A percentile compares a stretch with the other conserved stretches of the same genome.
Evolutionary conservation across 2,113 vertebrate species (phyloP).

Genomic region (Caloenas nicobarica): DNA sequence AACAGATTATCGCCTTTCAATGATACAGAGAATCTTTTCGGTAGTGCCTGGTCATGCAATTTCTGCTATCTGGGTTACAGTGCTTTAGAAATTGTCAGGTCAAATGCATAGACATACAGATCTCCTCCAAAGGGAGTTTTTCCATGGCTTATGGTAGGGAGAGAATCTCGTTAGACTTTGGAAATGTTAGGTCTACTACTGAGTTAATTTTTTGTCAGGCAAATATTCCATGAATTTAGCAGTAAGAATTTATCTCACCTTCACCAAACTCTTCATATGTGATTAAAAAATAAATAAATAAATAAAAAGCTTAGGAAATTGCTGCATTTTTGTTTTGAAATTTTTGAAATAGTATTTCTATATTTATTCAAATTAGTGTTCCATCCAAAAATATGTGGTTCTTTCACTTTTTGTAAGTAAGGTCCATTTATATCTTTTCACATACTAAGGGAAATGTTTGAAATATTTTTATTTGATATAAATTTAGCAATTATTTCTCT

Average conservation of each 20-base stretch:
- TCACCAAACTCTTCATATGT: neutral
- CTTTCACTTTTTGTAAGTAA: neutral
- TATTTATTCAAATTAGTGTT: neutral
- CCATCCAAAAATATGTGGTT: neutral
- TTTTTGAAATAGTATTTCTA: neutral
- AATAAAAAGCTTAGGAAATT: neutral
- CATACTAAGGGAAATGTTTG: neutral
- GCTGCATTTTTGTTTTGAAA: neutral
- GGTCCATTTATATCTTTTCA: neutral
- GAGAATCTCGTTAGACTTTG: neutral
- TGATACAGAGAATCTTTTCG: neutral
- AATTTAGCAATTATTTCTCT: neutral
- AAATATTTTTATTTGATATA: neutral
- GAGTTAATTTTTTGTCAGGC: neutral
- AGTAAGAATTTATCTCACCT: neutral
- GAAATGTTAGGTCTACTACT: neutral
- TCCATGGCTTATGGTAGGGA: neutral
- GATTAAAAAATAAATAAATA: neutral
- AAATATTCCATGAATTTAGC: neutral
- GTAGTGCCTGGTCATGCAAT: neutral
- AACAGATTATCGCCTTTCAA: neutral
- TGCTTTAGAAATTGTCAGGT: neutral
- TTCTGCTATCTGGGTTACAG: neutral
- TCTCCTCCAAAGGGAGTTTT: neutral
- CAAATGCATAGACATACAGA: neutral